A percentile compares a stretch with the other conserved stretches of the same genome.
Evolutionary conservation across 1,140 invertebrate species (phyloP).

Genomic region (Anagrus nilaparvatae): DNA sequence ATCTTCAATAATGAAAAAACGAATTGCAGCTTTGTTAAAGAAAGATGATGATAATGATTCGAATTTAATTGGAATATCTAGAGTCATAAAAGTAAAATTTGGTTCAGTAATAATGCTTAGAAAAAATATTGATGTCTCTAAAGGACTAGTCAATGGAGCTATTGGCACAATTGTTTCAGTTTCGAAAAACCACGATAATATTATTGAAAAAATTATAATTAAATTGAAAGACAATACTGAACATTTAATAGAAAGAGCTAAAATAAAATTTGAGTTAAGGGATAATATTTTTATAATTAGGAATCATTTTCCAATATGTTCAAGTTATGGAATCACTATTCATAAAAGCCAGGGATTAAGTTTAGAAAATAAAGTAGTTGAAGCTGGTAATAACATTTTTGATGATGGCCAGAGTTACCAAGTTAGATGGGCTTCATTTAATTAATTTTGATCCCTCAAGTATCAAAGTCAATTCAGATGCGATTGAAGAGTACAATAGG

Average conservation of each 20-base stretch:
- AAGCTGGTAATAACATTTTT: constrained; percentile 17
- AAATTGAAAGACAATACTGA: constrained; percentile 1
- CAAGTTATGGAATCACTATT: constrained; percentile 15
- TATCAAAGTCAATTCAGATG: not conserved
- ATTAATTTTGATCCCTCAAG: constrained; percentile 8
- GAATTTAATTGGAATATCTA: constrained; percentile 10
- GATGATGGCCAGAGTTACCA: constrained; percentile 23
- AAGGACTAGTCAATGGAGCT: constrained; percentile 25
- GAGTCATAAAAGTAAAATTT: constrained; percentile 22
- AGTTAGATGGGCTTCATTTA: constrained; percentile 11
- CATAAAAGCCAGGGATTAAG: too few relatives aligned
- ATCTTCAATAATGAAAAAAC: too few relatives aligned
- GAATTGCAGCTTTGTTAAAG: too few relatives aligned
- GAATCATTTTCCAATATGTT: constrained; percentile 21
- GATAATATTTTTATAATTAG: constrained; percentile 14
- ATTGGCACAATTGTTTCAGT: constrained; percentile 18
- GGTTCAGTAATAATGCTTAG: constrained; percentile 24
- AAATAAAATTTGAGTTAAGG: constrained; percentile 17
- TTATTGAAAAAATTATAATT: constrained; percentile 2
- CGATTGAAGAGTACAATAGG: constrained; percentile 5
- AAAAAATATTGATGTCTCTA: constrained; percentile 25
- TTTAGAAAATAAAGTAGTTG: constrained; percentile 17
- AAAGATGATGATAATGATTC: constrained; percentile 12
- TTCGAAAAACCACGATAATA: not conserved
- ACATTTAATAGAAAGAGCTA: constrained; percentile 10